Conservation (phyloP, 1,140 invertebrate species). For the Phenacoccus solenopsis region DNA sequence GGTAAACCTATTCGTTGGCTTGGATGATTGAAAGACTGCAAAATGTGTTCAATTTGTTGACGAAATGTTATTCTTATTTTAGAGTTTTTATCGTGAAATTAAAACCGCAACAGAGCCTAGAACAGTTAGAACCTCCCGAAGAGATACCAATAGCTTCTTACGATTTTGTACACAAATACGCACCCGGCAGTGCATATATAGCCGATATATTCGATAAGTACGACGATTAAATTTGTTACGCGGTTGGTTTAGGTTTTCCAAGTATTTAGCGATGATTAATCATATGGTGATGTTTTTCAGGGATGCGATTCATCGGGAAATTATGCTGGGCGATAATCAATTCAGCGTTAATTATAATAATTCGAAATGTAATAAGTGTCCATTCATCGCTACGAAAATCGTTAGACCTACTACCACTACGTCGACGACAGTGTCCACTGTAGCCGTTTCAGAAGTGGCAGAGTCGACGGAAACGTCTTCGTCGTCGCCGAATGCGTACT, state of each 20-base stretch:
- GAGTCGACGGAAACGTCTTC: background rate
- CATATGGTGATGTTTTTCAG: conserved; percentile 31
- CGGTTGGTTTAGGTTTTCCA: too few species aligned
- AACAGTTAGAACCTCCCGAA: conserved; percentile 49
- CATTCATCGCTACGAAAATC: conserved; percentile 38
- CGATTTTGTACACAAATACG: conserved; percentile 51
- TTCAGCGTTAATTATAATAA: conserved; percentile 32
- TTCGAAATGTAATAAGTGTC: conserved; percentile 37
- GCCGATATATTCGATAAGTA: conserved; percentile 66
- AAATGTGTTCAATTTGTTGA: background rate
- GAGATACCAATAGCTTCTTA: conserved; percentile 55
- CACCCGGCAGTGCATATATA: conserved; percentile 58
- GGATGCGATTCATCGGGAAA: conserved; percentile 40
- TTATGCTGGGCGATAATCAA: conserved; percentile 52
- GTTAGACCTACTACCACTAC: background rate
- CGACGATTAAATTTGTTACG: background rate
- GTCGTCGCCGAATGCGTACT: background rate
- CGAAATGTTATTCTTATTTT: conserved; percentile 20
- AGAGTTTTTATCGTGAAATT: conserved; percentile 63
- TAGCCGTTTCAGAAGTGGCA: too few species aligned
- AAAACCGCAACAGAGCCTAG: conserved; percentile 45
- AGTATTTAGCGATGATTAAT: too few species aligned
- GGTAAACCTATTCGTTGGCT: conserved; percentile 30
- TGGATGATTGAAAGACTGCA: background rate
- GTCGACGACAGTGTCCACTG: background rate